phyloP scores from a whole-genome alignment of 2,113 vertebrate genomes.

The Hucho hucho region DNA sequence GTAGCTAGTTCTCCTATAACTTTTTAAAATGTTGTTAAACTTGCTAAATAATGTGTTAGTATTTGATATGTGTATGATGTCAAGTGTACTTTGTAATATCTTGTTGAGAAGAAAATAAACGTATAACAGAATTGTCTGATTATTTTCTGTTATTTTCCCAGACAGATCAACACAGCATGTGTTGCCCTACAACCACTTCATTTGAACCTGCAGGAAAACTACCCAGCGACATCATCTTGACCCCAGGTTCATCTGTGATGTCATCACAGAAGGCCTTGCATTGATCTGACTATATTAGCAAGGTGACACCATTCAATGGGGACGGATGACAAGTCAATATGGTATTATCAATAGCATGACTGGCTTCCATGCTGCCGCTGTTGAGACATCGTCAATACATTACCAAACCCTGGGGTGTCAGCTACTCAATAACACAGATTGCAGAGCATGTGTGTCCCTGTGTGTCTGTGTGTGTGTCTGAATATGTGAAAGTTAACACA shows the following conservation, averaged over 20 bases:
- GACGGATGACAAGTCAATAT: conserved; percentile 46
- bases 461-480: conserved; percentile 24
- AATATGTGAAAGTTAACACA: conserved; percentile 67
- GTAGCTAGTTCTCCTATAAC: too few relatives aligned
- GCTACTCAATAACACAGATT: conserved; percentile 73
- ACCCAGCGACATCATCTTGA: background rate
- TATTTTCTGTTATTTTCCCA: background rate
- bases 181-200: background rate
- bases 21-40: too few relatives aligned
- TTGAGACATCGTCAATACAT: conserved; percentile 63
- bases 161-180: background rate
- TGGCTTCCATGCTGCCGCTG: conserved; percentile 53
- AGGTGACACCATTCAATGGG: conserved; percentile 43
- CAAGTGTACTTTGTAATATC: too few relatives aligned
- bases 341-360: conserved; percentile 54
- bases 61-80: too few relatives aligned
- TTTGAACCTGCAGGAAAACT: background rate
- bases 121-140: background rate
- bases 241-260: conserved; percentile 42
- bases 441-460: conserved; percentile 31
- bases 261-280: conserved; percentile 57
- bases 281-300: conserved; percentile 12
- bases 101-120: background rate
- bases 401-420: conserved; percentile 67
- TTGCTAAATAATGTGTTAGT: too few relatives aligned